Evolutionary conservation across 2,888 invertebrate genomes (phyloP).

Genomic region (Eupelmus urozonus): DNA sequence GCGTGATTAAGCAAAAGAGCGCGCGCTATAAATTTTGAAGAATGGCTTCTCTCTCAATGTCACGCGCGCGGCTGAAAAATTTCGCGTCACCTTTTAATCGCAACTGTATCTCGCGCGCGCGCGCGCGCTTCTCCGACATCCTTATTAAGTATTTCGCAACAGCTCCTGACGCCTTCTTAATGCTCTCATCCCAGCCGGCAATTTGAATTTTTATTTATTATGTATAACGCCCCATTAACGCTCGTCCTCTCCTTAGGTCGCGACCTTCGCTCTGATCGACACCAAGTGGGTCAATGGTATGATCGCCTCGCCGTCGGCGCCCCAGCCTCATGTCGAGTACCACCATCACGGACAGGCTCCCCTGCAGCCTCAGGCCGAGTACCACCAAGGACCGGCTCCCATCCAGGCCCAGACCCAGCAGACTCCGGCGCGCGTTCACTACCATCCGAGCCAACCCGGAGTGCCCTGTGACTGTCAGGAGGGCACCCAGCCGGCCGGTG

Average conservation of each 20-base stretch:
- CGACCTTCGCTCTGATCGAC: conserved; percentile 71
- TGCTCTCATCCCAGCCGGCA: neutral
- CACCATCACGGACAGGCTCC: conserved; percentile 25
- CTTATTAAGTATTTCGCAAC: conserved; percentile 7
- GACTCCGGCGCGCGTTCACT: conserved; percentile 10
- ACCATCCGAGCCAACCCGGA: conserved; percentile 51
- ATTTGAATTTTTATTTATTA: neutral
- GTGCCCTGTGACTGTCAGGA: conserved; percentile 68
- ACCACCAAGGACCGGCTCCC: conserved; percentile 19
- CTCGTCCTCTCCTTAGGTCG: conserved; percentile 65
- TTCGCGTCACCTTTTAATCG: neutral
- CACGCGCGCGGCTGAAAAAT: neutral
- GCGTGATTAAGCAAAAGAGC: conserved; percentile 1
- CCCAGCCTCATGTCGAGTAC: conserved; percentile 14
- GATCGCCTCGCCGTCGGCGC: conserved; percentile 57
- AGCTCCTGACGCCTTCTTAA: neutral
- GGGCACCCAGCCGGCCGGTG: conserved; percentile 64
- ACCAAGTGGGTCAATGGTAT: conserved; percentile 67
- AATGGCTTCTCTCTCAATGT: conserved; percentile 13
- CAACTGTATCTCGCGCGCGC: neutral
- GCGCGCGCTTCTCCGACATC: too few species aligned
- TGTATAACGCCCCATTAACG: neutral
- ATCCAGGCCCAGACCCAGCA: neutral
- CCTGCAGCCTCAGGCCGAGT: conserved; percentile 9
- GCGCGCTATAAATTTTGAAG: conserved; percentile 5